Evolutionary conservation across 2,113 vertebrate genomes (phyloP), one percentile per base, ranked within the genome.

Genomic region (Ramphastos sulfuratus): DNA sequence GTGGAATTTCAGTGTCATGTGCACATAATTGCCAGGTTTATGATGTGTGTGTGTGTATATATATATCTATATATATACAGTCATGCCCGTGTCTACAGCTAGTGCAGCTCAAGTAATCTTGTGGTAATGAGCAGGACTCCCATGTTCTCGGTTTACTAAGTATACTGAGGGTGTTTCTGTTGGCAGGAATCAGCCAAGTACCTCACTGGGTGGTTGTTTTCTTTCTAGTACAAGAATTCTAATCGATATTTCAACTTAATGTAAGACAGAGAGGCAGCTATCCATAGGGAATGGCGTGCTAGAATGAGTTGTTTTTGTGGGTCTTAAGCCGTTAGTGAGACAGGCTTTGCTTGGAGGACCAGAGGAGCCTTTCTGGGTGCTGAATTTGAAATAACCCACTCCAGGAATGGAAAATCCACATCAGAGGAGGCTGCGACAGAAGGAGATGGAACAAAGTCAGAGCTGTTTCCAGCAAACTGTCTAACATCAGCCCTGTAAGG

Each of bases 161-260:
- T 61, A 9, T 44, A 72, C 33, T 0, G 1, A 86, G 88, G 81
- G 77, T 96, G 92, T 96, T 96, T 93, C 95, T 94, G 74, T 95
- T 96, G 96, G 96, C 95, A 86, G 59, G 69, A 27, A 77, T 72
- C 73, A 72, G 61, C 56, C 3, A 3, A 77, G 69, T 72, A 61
- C 77, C 86, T 90, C 80, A n/a, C 81, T 1, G 77, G 31, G 70
- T 89, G 92, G 70, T 73, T 89, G 55, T 86, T 95, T 96, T 85
- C 70, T 78, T 84, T 96, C 81, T 65, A 27, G 35, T 30, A 8
- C 54, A 89, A 84, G 88, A 92, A 93, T 93, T 94, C 92, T 58
- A 92, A 84, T 86, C 1, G 0, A 24, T 76, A 21, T 90, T 93
- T 93, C 58, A 90, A 58, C 77, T 52, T 76, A 13, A 75, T 93